phyloP scores from a whole-genome alignment of 2,888 invertebrate species.

The Leptura quadrifasciata region DNA sequence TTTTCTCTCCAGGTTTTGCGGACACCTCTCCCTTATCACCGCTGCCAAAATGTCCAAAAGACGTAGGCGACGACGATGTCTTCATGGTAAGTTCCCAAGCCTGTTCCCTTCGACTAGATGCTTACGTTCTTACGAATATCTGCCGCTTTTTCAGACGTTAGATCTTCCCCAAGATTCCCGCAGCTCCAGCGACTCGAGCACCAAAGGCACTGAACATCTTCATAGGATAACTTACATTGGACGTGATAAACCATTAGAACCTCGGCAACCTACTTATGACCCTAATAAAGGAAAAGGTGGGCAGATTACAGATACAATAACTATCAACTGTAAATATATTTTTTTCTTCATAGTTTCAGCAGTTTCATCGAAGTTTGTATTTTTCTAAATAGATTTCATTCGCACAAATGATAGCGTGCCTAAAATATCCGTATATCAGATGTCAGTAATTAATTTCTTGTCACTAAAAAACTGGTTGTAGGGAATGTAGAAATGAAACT shows the following conservation, averaged over 20 bases:
- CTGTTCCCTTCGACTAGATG: not conserved
- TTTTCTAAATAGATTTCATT: no score
- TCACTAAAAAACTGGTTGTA: no score
- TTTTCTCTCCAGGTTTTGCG: constrained; percentile 80
- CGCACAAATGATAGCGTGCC: no score
- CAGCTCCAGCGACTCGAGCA: constrained; percentile 81
- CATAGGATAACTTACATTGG: constrained; percentile 79
- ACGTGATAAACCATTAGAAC: constrained; percentile 72
- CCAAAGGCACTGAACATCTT: constrained; percentile 74
- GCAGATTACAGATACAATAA: not conserved
- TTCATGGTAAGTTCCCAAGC: constrained; percentile 93
- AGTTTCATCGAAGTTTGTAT: no score
- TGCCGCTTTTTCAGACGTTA: constrained; percentile 81
- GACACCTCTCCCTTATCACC: constrained; percentile 84
- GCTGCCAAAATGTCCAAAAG: constrained; percentile 82
- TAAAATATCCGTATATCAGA: no score
- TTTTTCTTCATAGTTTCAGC: not conserved
- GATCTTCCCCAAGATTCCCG: constrained; percentile 89
- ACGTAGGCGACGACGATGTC: constrained; percentile 94
- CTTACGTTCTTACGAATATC: constrained; percentile 29
- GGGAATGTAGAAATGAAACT: no score
- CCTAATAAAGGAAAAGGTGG: constrained; percentile 68
- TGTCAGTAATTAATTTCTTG: no score
- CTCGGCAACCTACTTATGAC: constrained; percentile 68
- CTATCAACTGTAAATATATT: not conserved